These are phyloP conservation scores for Globodera rostochiensis DNA, from an alignment of 1,140 invertebrate genomes.

Conservation along the genomic window DNA sequence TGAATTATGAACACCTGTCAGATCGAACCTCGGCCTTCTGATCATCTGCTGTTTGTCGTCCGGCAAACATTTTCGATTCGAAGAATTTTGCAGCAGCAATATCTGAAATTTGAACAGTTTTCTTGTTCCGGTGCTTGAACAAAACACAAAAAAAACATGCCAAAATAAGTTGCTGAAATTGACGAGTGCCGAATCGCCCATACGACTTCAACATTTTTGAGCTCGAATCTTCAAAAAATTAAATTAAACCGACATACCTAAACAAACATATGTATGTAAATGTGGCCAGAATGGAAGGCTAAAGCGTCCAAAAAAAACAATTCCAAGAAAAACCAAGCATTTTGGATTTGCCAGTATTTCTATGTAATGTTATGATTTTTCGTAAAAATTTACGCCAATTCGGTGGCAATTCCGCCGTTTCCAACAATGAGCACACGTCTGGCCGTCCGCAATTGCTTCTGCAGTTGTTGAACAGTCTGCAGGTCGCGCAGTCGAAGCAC, in stretches of 20 bases:
- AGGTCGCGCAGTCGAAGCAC: constrained; percentile 39
- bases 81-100: constrained; percentile 47
- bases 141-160: background rate
- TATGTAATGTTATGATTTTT: background rate
- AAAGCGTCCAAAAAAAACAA: no score
- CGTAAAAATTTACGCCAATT: constrained; percentile 40
- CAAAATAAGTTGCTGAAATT: constrained; percentile 47
- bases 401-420: constrained; percentile 49
- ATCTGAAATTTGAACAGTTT: constrained; percentile 7
- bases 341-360: background rate
- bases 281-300: no score
- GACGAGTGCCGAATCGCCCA: constrained; percentile 44
- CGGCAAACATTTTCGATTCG: constrained; percentile 28
- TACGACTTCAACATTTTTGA: constrained; percentile 44
- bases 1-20: constrained; percentile 15
- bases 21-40: constrained; percentile 22
- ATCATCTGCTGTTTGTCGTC: constrained; percentile 15
- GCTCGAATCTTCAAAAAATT: constrained; percentile 43
- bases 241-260: background rate
- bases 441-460: constrained; percentile 22
- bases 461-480: constrained; percentile 35
- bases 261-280: no score
- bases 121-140: no score
- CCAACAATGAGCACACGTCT: constrained; percentile 40
- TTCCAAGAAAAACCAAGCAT: no score